Percentiles rank a stretch among this genome's conserved stretches.
Conservation (phyloP, 1,140 invertebrate species). For the Cyclargus thomasi region DNA sequence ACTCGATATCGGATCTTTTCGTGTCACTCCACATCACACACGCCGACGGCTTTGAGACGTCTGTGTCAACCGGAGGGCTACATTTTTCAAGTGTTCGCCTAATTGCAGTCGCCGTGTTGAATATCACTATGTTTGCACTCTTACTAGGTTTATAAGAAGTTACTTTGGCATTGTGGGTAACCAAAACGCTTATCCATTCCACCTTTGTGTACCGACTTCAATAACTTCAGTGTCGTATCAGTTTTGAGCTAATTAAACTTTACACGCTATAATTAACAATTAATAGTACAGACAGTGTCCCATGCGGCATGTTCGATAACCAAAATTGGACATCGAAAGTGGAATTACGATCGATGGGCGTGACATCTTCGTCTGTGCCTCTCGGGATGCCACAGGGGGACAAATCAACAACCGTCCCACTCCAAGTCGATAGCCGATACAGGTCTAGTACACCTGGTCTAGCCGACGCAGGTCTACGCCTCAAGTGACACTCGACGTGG, state of each 20-base stretch:
- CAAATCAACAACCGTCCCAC: slow-evolving; percentile 2
- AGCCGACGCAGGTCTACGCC: slow-evolving; percentile 36
- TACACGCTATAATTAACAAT: neutral
- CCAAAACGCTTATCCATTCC: no score
- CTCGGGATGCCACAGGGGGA: neutral
- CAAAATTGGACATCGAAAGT: neutral
- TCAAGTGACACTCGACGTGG: slow-evolving; percentile 66
- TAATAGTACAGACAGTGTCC: neutral
- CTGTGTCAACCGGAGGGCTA: no score
- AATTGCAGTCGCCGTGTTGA: no score
- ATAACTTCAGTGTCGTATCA: no score
- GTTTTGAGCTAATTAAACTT: no score
- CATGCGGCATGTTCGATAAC: neutral
- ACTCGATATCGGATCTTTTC: slow-evolving; percentile 8
- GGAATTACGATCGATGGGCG: neutral
- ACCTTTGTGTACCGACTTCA: no score
- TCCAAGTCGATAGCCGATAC: neutral
- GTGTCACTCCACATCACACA: neutral
- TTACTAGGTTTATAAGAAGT: no score
- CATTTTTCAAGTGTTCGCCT: no score
- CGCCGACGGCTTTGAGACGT: no score
- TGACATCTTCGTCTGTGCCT: neutral
- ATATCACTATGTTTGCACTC: no score
- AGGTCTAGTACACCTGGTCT: neutral
- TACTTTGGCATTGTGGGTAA: no score